Conservation (phyloP, 2,888 invertebrate species). For the Agonopterix heracliana region DNA sequence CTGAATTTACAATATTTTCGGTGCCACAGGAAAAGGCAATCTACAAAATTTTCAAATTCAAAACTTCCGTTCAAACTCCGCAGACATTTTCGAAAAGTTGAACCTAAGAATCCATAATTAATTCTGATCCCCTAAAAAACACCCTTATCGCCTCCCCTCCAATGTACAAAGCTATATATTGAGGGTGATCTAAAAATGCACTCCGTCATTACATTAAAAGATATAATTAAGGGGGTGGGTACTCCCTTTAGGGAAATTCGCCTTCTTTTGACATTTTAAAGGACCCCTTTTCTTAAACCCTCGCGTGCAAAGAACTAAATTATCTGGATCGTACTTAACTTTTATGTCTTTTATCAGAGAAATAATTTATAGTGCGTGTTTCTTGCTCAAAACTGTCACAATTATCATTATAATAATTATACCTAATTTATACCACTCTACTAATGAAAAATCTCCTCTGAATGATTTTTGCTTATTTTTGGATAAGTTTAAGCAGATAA, state of each 20-base stretch:
- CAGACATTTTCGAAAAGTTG: constrained; percentile 25
- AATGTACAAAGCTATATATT: constrained; percentile 34
- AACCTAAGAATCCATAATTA: constrained; percentile 21
- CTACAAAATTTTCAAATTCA: too few relatives aligned
- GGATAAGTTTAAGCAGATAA: too few relatives aligned
- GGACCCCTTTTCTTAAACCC: constrained; percentile 62
- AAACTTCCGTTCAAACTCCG: background rate
- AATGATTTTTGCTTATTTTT: too few relatives aligned
- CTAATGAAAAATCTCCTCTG: too few relatives aligned
- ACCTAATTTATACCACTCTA: too few relatives aligned
- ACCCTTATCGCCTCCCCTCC: constrained; percentile 15
- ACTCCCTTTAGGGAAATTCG: constrained; percentile 61
- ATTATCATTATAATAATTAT: too few relatives aligned
- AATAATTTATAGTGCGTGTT: too few relatives aligned
- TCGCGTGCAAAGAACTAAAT: background rate
- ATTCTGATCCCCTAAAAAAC: constrained; percentile 26
- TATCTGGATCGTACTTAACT: background rate
- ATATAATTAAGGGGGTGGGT: constrained; percentile 68
- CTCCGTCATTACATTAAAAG: constrained; percentile 73
- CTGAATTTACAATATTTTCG: too few relatives aligned
- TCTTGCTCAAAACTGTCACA: too few relatives aligned
- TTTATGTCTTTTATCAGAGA: too few relatives aligned
- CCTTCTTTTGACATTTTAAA: constrained; percentile 74
- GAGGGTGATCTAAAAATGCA: constrained; percentile 67
- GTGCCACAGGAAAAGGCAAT: too few relatives aligned